phyloP scores from a whole-genome alignment of 2,797 vertebrate species.

The Siniperca undulata region DNA sequence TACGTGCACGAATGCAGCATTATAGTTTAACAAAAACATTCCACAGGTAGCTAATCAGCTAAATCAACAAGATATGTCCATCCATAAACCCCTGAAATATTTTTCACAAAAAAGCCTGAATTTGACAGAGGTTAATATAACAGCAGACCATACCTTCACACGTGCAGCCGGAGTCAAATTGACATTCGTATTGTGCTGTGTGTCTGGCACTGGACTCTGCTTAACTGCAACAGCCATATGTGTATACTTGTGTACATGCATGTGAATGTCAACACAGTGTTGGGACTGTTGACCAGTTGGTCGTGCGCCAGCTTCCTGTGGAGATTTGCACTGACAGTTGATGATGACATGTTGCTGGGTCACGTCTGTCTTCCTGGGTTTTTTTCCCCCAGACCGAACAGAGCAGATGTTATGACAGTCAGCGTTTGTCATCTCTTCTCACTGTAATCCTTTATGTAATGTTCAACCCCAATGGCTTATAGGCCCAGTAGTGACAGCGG shows the following conservation, averaged over 20 bases:
- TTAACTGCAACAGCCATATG: background rate
- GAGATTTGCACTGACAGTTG: slow-evolving; percentile 38
- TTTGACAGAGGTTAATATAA: fast-evolving
- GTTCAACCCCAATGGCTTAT: slow-evolving; percentile 49
- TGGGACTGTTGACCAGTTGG: background rate
- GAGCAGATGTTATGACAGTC: slow-evolving; percentile 68
- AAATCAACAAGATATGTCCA: background rate
- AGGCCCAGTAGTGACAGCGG: slow-evolving; percentile 15
- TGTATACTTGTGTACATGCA: background rate
- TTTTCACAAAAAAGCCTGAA: background rate
- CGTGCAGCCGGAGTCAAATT: background rate
- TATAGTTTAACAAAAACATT: background rate
- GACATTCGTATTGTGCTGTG: no score
- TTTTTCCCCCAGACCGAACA: slow-evolving; percentile 24
- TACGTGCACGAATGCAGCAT: background rate
- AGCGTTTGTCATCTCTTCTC: slow-evolving; percentile 46
- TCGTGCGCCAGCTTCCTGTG: slow-evolving; percentile 14
- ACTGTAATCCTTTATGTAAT: slow-evolving; percentile 75
- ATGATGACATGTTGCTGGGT: slow-evolving; percentile 32
- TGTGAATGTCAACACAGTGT: background rate
- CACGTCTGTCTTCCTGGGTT: slow-evolving; percentile 31
- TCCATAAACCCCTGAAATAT: background rate
- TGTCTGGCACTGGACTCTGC: background rate
- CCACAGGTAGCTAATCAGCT: background rate
- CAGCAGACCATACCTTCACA: no score